Evolutionary conservation across 2,113 vertebrate genomes (phyloP), one percentile per base, ranked within the genome.

Genomic region (Gymnarchus niloticus): DNA sequence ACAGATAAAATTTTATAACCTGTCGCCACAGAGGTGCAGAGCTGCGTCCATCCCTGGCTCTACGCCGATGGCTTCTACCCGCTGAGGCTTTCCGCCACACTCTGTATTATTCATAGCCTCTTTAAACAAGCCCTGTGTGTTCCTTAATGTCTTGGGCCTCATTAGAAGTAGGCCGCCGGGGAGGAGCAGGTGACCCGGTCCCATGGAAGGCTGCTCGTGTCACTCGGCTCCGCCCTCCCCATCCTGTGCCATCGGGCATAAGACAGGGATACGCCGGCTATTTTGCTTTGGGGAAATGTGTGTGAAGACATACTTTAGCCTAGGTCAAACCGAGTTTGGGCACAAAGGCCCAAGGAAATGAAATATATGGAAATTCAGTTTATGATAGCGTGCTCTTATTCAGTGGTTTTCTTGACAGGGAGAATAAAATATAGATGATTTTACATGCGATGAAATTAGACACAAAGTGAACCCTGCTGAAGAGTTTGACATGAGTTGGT

Each of bases 381-480:
- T 41, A 3, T 69, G 28, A 33, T 12, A 73, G 33, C 3, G 33
- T 73, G 2, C 19, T 12, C 19, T 54, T 54, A 2, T n/a, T 23
- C 8, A n/a, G 23, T 61, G 1, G 23, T 25, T 61, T 25, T 1
- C 57, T 25, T n/a, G 7, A 61, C 14, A n/a, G 57, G 21, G n/a
- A 48, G 37, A 46, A 78, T 48, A 37, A 44, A 46, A n/a, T 37
- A 3, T 8, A 78, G n/a, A n/a, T n/a, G 14, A 54, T 14, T 54
- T 14, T 7, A 54, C 19, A 56, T 48, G 14, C 51, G 3, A 0
- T 25, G 2, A 3, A 83, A 1, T 37, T 41, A 44, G n/a, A 19
- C 49, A 3, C 81, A 73, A 6, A 81, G 12, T 88, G 89, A 90
- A 89, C 89, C 89, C 85, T 91, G 89, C 87, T 87, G 87, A 91